These are phyloP conservation scores for Drosophila melanica DNA, from an alignment of 1,140 invertebrate genomes.

Conservation along the genomic window DNA sequence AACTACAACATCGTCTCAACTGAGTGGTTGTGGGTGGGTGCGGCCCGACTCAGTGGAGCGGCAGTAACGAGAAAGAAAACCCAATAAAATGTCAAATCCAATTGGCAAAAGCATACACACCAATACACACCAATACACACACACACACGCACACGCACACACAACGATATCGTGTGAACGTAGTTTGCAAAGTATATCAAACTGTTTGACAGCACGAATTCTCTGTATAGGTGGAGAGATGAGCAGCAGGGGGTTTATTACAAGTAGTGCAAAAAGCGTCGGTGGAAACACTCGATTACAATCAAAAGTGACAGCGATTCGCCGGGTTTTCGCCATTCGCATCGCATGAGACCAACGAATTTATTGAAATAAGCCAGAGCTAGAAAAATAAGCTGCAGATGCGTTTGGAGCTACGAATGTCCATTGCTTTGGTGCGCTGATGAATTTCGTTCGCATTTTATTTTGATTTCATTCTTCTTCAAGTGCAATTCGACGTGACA, in stretches of 20 bases:
- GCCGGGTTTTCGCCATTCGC: slow-evolving; percentile 17
- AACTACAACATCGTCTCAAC: slow-evolving; percentile 48
- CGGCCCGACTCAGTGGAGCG: slow-evolving; percentile 55
- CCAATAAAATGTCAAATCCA: slow-evolving; percentile 82
- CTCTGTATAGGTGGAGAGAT: background rate
- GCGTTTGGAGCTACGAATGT: background rate
- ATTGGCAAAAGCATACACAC: slow-evolving; percentile 50
- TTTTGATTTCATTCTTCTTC: background rate
- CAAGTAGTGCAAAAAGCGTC: slow-evolving; percentile 31
- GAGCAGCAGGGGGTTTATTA: background rate
- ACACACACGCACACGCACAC: slow-evolving; percentile 11
- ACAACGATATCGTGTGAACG: slow-evolving; percentile 37
- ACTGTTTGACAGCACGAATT: slow-evolving; percentile 59
- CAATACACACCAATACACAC: background rate
- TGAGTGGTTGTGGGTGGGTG: background rate
- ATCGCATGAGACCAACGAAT: slow-evolving; percentile 1
- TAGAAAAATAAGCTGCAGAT: background rate
- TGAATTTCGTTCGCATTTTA: background rate
- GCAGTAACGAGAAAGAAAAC: slow-evolving; percentile 79
- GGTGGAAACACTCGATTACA: slow-evolving; percentile 78
- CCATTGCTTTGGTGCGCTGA: background rate
- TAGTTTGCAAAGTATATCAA: slow-evolving; percentile 76
- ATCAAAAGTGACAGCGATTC: slow-evolving; percentile 76
- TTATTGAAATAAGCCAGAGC: background rate
- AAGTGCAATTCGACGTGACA: too few species aligned